A percentile compares a stretch with the other conserved stretches of the same genome.
These are phyloP conservation scores for Acinonyx jubatus DNA, from an alignment of 2,113 vertebrate species.

Conservation along the genomic window DNA sequence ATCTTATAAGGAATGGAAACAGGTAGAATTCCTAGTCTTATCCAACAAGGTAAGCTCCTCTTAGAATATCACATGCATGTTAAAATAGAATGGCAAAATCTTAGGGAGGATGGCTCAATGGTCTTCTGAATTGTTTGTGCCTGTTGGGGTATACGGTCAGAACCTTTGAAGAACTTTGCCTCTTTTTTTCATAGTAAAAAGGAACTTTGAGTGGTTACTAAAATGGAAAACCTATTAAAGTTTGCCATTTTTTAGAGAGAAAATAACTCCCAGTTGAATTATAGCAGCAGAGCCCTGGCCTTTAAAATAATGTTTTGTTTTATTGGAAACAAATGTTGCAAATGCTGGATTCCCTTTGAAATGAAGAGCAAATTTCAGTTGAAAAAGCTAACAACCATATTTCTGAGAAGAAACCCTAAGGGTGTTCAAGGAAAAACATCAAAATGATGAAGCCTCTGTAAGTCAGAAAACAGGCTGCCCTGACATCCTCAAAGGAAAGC, in stretches of 20 bases:
- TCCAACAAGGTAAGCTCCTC: background rate
- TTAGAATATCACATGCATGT: background rate
- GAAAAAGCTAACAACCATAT: background rate
- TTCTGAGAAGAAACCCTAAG: constrained; percentile 47
- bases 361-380: constrained; percentile 45
- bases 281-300: background rate
- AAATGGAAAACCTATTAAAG: background rate
- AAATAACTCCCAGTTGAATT: background rate
- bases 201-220: background rate
- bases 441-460: background rate
- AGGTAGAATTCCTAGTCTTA: background rate
- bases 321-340: background rate
- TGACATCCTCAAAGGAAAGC: background rate
- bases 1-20: background rate
- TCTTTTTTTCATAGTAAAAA: background rate
- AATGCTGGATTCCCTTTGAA: background rate
- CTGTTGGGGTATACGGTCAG: background rate
- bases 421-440: constrained; percentile 18
- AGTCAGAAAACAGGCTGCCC: background rate
- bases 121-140: background rate
- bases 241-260: background rate
- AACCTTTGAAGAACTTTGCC: background rate
- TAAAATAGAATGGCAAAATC: background rate
- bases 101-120: background rate
- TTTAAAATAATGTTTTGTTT: background rate